These are phyloP conservation scores for Drosophila formosana DNA, from an alignment of 2,888 invertebrate genomes.

Conservation along the genomic window DNA sequence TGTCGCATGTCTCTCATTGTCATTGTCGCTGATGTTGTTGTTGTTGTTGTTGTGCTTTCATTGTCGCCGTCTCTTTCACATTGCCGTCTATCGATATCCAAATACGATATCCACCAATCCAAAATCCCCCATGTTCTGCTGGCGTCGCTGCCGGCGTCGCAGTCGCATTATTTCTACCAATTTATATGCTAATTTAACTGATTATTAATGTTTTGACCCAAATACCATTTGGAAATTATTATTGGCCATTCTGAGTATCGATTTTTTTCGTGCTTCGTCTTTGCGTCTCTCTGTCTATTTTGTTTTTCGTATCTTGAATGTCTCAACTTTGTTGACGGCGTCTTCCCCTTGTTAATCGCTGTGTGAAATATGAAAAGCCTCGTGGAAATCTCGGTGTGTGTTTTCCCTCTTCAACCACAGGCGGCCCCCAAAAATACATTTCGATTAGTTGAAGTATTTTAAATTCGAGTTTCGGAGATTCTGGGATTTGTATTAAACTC, in stretches of 20 bases:
- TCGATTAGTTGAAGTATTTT: constrained; percentile 28
- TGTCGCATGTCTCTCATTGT: constrained; percentile 23
- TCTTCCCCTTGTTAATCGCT: constrained; percentile 40
- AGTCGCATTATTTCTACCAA: constrained; percentile 61
- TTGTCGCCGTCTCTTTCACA: constrained; percentile 41
- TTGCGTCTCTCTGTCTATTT: constrained; percentile 15
- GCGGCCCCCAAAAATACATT: constrained; percentile 25
- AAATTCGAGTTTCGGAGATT: constrained; percentile 6
- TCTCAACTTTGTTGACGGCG: constrained; percentile 26
- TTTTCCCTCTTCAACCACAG: constrained; percentile 19
- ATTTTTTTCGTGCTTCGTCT: constrained; percentile 34
- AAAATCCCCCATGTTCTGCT: constrained; percentile 21
- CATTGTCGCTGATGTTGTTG: constrained; percentile 33
- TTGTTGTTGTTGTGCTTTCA: constrained; percentile 53
- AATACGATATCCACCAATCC: constrained; percentile 36
- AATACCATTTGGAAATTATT: constrained; percentile 82
- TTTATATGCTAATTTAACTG: constrained; percentile 82
- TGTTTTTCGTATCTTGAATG: constrained; percentile 22
- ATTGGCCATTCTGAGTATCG: constrained; percentile 74
- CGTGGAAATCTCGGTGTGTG: constrained; percentile 45
- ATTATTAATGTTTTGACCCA: constrained; percentile 84
- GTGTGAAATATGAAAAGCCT: constrained; percentile 47
- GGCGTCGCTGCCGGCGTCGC: constrained; percentile 42
- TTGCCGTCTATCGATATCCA: constrained; percentile 41
- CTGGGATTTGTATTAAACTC: constrained; percentile 19